Evolutionary conservation across 1,140 invertebrate genomes (phyloP).

Genomic region (Drosophila guanche): DNA sequence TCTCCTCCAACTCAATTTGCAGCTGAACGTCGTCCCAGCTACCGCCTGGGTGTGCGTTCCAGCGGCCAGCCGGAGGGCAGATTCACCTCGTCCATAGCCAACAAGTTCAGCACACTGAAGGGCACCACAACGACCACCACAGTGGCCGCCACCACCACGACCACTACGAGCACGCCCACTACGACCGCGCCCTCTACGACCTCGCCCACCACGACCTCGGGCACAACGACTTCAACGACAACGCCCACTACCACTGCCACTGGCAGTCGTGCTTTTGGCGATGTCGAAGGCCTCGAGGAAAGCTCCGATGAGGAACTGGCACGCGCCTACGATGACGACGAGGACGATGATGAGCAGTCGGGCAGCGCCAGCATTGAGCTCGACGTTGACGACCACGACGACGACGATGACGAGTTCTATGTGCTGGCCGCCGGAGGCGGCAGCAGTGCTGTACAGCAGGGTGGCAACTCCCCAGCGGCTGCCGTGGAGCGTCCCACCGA

Average conservation of each 20-base stretch:
- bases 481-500: constrained; percentile 39
- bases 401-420: constrained; percentile 37
- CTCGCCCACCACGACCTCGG: neutral
- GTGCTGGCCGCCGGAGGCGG: constrained; percentile 30
- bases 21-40: constrained; percentile 26
- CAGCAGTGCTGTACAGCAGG: constrained; percentile 4
- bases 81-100: constrained; percentile 52
- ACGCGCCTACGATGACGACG: constrained; percentile 21
- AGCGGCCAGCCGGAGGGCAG: constrained; percentile 43
- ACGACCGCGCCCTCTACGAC: neutral
- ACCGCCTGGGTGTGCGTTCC: constrained; percentile 37
- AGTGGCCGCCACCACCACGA: neutral
- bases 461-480: neutral
- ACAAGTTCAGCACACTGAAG: constrained; percentile 54
- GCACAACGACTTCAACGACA: neutral
- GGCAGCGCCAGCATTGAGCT: neutral
- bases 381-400: constrained; percentile 9
- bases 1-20: neutral
- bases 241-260: neutral
- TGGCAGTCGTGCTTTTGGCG: constrained; percentile 1
- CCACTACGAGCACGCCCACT: neutral
- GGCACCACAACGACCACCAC: constrained; percentile 26
- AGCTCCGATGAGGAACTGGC: constrained; percentile 13
- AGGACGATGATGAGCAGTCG: constrained; percentile 20
- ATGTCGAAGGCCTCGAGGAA: constrained; percentile 3